Conservation (phyloP, 2,888 invertebrate species). For the Tetragonula carbonaria region DNA sequence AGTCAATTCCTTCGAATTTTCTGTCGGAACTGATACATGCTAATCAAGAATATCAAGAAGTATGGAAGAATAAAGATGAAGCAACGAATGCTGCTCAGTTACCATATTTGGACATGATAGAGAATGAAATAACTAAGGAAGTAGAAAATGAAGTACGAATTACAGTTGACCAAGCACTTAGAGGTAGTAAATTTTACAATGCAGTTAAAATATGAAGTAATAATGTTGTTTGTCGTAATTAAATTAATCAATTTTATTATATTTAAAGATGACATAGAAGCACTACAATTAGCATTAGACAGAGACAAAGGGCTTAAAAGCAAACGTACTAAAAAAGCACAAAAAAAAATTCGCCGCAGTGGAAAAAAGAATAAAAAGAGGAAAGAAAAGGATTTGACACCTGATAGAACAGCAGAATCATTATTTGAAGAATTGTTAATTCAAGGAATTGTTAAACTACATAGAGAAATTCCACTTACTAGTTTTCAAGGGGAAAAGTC, state of each 20-base stretch:
- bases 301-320: slow-evolving; percentile 90
- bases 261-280: slow-evolving; percentile 85
- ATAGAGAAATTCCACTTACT: slow-evolving; percentile 88
- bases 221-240: too few species aligned
- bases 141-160: slow-evolving; percentile 93
- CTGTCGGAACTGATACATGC: slow-evolving; percentile 89
- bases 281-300: slow-evolving; percentile 89
- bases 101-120: slow-evolving; percentile 93
- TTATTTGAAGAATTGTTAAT: slow-evolving; percentile 96
- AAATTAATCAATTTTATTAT: neutral
- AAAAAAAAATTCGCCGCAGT: slow-evolving; percentile 90
- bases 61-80: slow-evolving; percentile 94
- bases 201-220: neutral
- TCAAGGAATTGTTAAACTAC: slow-evolving; percentile 95
- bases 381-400: slow-evolving; percentile 97
- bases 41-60: slow-evolving; percentile 92
- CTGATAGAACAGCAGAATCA: slow-evolving; percentile 95
- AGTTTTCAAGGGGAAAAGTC: slow-evolving; percentile 94
- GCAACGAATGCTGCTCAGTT: slow-evolving; percentile 89
- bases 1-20: slow-evolving; percentile 89
- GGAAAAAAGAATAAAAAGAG: slow-evolving; percentile 96
- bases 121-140: slow-evolving; percentile 92
- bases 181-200: slow-evolving; percentile 83
- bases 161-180: slow-evolving; percentile 92
- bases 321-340: slow-evolving; percentile 91